Percentiles rank a stretch among this genome's conserved stretches.
phyloP scores from a whole-genome alignment of 2,888 invertebrate species.

The Eilema sororculum region DNA sequence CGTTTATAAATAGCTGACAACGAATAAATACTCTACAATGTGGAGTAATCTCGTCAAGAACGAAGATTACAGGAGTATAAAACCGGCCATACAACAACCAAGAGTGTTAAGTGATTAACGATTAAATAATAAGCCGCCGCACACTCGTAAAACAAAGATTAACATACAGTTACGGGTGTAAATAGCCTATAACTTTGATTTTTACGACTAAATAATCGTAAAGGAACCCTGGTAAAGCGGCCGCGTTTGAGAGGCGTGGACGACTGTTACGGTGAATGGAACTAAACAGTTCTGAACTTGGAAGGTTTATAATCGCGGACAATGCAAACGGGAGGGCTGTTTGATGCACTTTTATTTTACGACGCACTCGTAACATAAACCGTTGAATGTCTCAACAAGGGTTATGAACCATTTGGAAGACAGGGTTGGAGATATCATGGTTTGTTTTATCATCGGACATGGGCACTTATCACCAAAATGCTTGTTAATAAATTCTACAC shows the following conservation, averaged over 20 bases:
- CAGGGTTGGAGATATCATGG: constrained; percentile 52
- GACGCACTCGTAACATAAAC: constrained; percentile 85
- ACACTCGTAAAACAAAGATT: constrained; percentile 86
- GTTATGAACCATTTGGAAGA: constrained; percentile 60
- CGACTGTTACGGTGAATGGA: constrained; percentile 40
- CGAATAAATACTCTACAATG: constrained; percentile 47
- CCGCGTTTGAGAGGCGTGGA: constrained; percentile 62
- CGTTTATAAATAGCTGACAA: constrained; percentile 51
- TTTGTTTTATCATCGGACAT: constrained; percentile 8
- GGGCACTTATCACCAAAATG: background rate
- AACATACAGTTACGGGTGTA: constrained; percentile 86
- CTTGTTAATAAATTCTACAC: constrained; percentile 8
- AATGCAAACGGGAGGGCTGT: constrained; percentile 83
- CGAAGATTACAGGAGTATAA: constrained; percentile 62
- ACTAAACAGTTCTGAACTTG: constrained; percentile 59
- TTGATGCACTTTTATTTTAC: constrained; percentile 87
- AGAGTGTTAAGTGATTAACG: constrained; percentile 83
- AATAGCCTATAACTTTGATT: constrained; percentile 88
- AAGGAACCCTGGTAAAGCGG: constrained; percentile 80
- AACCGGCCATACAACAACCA: constrained; percentile 71
- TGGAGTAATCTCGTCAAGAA: constrained; percentile 53
- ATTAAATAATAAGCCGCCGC: constrained; percentile 84
- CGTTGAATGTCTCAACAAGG: constrained; percentile 83
- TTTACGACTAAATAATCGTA: constrained; percentile 88
- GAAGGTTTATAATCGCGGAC: constrained; percentile 78